Percentiles rank a stretch among this genome's conserved stretches.
Conservation (phyloP, 2,113 vertebrate species). For the Tachuris rubrigastra region DNA sequence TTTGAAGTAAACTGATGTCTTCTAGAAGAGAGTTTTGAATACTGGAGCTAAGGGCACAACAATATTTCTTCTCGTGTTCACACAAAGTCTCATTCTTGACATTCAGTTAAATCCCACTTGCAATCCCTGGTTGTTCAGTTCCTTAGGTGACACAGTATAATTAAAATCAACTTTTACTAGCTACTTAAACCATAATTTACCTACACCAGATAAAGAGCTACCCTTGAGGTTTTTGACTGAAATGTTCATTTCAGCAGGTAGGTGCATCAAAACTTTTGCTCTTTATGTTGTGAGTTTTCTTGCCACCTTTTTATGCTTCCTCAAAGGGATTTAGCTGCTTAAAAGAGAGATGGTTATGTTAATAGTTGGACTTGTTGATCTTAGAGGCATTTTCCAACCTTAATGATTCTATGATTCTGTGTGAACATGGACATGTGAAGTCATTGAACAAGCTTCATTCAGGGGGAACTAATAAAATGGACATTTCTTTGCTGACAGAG, state of each 20-base stretch:
- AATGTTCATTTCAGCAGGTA: neutral
- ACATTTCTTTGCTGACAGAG: fast-evolving
- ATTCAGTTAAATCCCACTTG: neutral
- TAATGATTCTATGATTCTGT: neutral
- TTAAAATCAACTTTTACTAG: neutral
- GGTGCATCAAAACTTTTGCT: neutral
- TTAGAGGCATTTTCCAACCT: neutral
- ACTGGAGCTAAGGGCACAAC: neutral
- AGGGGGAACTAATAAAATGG: fast-evolving
- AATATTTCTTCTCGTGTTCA: neutral
- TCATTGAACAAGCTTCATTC: neutral
- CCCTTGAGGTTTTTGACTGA: neutral
- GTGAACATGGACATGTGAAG: neutral
- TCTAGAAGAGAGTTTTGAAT: neutral
- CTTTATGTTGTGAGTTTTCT: neutral
- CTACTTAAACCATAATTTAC: neutral
- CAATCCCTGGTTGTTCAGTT: neutral
- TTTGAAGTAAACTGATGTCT: neutral
- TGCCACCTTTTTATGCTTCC: neutral
- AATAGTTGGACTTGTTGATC: neutral
- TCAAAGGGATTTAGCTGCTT: neutral
- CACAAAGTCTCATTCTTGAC: neutral
- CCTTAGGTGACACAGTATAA: neutral
- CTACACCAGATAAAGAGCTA: neutral
- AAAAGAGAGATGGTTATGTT: neutral